Percentiles rank a stretch among this genome's conserved stretches.
These are phyloP conservation scores for Chloroceryle inda DNA, from an alignment of 2,797 vertebrate species.

Conservation along the genomic window DNA sequence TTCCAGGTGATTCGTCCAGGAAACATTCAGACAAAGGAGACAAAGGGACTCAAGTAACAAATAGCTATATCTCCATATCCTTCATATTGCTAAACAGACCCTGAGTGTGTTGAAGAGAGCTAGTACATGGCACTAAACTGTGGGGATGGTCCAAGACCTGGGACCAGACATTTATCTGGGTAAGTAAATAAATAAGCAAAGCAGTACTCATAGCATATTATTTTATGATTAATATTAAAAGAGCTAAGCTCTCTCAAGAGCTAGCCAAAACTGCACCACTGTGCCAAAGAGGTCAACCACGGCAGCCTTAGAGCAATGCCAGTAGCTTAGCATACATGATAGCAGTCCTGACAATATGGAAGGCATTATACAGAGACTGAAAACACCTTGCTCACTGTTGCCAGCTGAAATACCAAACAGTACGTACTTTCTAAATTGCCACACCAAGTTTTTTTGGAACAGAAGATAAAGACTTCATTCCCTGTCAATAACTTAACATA, in stretches of 20 bases:
- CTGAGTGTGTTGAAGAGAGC: not conserved
- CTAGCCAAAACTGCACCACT: not conserved
- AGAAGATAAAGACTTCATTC: not conserved
- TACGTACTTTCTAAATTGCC: not conserved
- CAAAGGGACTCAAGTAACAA: not conserved
- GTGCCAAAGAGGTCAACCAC: not conserved
- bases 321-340: rapidly evolving
- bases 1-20: not conserved
- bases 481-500: not conserved
- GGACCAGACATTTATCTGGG: not conserved
- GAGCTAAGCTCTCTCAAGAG: not conserved
- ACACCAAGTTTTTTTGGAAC: not conserved
- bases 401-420: not conserved
- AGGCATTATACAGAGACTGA: not conserved
- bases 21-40: not conserved
- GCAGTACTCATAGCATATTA: not conserved
- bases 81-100: not conserved
- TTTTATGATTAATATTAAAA: not conserved
- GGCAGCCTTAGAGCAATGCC: not conserved
- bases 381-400: not conserved
- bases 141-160: not conserved
- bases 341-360: not conserved
- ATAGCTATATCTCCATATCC: not conserved
- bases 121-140: not conserved
- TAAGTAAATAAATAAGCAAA: not conserved